phyloP scores from a whole-genome alignment of 2,797 vertebrate species.

The Champsocephalus esox region DNA sequence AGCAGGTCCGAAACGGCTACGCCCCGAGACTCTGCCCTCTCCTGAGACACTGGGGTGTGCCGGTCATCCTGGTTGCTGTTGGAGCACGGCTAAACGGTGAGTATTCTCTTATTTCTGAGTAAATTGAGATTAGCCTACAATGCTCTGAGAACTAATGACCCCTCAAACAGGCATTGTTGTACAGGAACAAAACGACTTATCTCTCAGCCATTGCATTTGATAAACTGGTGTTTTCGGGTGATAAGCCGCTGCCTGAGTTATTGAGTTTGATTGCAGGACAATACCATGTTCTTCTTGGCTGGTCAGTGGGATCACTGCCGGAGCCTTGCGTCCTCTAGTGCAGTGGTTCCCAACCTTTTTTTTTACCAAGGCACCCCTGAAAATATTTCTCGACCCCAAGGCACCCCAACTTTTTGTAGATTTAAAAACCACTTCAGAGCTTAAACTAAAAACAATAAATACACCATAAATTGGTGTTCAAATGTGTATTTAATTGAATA shows the following conservation, averaged over 20 bases:
- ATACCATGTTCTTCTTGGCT: constrained; percentile 2
- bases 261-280: constrained; percentile 18
- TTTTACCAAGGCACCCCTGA: no score
- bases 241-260: constrained; percentile 15
- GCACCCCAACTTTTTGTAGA: no score
- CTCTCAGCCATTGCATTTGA: constrained; percentile 7
- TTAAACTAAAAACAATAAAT: no score
- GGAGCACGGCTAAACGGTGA: constrained; percentile 93
- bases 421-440: no score
- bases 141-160: constrained; percentile 9
- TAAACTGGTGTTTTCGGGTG: constrained; percentile 12
- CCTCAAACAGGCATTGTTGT: constrained; percentile 8
- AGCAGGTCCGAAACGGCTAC: constrained; percentile 92
- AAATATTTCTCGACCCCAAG: no score
- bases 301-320: constrained; percentile 38
- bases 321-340: constrained; percentile 49
- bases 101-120: constrained; percentile 22
- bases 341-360: no score
- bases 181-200: background rate
- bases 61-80: constrained; percentile 93
- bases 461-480: no score
- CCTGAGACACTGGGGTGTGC: constrained; percentile 89
- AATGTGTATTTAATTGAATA: no score
- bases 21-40: constrained; percentile 92
- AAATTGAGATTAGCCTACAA: constrained; percentile 7